Evolutionary conservation across 2,888 invertebrate species (phyloP).

Genomic region (Machimus atricapillus): DNA sequence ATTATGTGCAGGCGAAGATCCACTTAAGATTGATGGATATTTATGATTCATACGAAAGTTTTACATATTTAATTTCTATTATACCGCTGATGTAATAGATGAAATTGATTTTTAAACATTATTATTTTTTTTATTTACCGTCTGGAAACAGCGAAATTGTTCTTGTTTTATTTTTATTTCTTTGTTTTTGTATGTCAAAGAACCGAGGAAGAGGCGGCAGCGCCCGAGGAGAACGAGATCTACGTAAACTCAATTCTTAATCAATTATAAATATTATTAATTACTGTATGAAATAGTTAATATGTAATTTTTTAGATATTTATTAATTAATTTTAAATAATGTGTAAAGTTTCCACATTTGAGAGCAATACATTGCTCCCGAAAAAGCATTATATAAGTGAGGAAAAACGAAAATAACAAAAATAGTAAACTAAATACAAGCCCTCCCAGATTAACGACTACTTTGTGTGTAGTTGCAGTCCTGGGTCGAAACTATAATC

Average conservation of each 20-base stretch:
- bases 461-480: slow-evolving; percentile 24
- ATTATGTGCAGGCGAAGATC: background rate
- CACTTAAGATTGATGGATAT: slow-evolving; percentile 11
- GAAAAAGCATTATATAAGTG: background rate
- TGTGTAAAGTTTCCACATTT: slow-evolving; percentile 13
- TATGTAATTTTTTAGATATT: slow-evolving; percentile 45
- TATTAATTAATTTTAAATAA: slow-evolving; percentile 41
- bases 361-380: background rate
- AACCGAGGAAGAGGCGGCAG: background rate
- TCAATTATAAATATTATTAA: slow-evolving; percentile 44
- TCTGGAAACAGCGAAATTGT: background rate
- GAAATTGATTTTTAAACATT: background rate
- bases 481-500: background rate
- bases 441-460: background rate
- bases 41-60: slow-evolving; percentile 20
- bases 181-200: background rate
- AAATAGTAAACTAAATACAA: background rate
- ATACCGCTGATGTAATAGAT: slow-evolving; percentile 6
- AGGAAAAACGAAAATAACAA: background rate
- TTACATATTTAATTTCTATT: slow-evolving; percentile 30
- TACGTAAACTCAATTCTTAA: slow-evolving; percentile 37
- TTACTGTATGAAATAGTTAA: slow-evolving; percentile 46
- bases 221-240: background rate
- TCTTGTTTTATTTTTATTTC: background rate
- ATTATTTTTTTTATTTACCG: background rate